Evolutionary conservation across 2,113 vertebrate genomes (phyloP).

Genomic region (Psittacula cyanocephala): DNA sequence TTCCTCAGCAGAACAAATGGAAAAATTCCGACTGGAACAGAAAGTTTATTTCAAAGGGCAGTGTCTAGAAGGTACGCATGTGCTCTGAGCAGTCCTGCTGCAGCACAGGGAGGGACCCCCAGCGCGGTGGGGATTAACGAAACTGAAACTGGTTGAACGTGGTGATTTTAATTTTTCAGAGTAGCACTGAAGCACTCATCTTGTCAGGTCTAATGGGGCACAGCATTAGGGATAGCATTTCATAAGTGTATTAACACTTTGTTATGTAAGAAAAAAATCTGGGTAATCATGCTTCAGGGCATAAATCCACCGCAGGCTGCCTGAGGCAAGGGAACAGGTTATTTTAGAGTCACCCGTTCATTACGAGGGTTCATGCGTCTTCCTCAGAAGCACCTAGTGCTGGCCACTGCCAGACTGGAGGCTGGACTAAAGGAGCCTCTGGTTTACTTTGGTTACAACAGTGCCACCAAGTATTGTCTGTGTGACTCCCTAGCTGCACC

Average conservation of each 20-base stretch:
- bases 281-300: constrained; percentile 45
- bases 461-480: background rate
- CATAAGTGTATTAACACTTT: constrained; percentile 61
- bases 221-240: constrained; percentile 53
- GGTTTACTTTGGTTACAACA: background rate
- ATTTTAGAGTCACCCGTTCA: background rate
- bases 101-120: background rate
- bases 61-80: constrained; percentile 92
- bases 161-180: constrained; percentile 34
- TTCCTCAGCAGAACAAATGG: constrained; percentile 96
- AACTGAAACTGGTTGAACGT: background rate
- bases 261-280: constrained; percentile 63
- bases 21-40: constrained; percentile 98
- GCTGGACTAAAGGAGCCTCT: background rate
- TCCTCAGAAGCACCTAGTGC: background rate
- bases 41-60: constrained; percentile 99
- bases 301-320: constrained; percentile 47
- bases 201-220: constrained; percentile 20
- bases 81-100: background rate
- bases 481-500: background rate
- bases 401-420: background rate
- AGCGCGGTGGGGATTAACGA: background rate
- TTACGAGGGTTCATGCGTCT: background rate
- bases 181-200: background rate
- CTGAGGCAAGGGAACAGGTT: background rate